These are phyloP conservation scores for Poeciliopsis turneri DNA, from an alignment of 2,797 vertebrate genomes.

Conservation along the genomic window DNA sequence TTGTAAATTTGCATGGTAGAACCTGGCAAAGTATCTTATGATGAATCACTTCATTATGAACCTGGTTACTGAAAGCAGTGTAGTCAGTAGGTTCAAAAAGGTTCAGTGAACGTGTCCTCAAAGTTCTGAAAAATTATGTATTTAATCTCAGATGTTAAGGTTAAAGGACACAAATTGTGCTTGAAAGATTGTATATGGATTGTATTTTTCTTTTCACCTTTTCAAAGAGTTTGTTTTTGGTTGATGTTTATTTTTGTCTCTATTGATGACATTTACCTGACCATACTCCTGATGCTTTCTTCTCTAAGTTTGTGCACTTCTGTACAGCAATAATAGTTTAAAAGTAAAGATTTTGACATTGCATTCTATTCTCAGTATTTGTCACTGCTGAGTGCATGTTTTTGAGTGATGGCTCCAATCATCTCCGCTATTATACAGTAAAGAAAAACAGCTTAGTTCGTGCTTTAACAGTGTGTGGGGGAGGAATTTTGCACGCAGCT, in stretches of 20 bases:
- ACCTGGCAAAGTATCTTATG: background rate
- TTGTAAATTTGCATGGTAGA: background rate
- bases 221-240: conserved; percentile 3
- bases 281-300: conserved; percentile 8
- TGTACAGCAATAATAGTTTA: conserved; percentile 18
- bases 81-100: background rate
- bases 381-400: conserved; percentile 29
- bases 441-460: conserved; percentile 11
- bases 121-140: background rate
- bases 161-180: background rate
- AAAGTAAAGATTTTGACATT: conserved; percentile 34
- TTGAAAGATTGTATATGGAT: background rate
- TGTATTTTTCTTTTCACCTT: conserved; percentile 8
- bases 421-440: conserved; percentile 12
- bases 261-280: conserved; percentile 16
- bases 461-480: background rate
- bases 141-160: background rate
- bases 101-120: background rate
- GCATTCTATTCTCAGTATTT: conserved; percentile 33
- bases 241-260: conserved; percentile 5
- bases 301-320: conserved; percentile 20
- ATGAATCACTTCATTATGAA: background rate
- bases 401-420: conserved; percentile 24
- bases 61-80: background rate
- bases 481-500: conserved; percentile 14